A percentile compares a stretch with the other conserved stretches of the same genome.
Conservation (phyloP, 2,797 vertebrate genomes). For the Loris lydekkerianus region DNA sequence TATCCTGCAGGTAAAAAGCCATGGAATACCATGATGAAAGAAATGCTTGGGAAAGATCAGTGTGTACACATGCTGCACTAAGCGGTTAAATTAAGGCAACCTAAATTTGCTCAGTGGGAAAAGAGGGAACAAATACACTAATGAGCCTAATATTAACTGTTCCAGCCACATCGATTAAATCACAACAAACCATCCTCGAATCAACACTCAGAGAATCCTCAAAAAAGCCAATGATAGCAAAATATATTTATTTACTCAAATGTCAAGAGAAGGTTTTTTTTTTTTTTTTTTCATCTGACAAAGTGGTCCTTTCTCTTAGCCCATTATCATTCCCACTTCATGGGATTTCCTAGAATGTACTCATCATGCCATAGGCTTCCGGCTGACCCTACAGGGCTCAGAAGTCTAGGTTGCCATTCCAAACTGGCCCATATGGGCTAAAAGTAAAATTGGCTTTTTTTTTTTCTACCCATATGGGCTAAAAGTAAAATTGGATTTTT, state of each 20-base stretch:
- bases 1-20: not conserved
- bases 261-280: not conserved
- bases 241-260: slow-evolving; percentile 16
- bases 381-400: not conserved
- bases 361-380: not conserved
- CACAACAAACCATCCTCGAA: slow-evolving; percentile 11
- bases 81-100: not conserved
- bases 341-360: not conserved
- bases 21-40: not conserved
- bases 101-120: slow-evolving; percentile 36
- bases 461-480: not conserved
- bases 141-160: slow-evolving; percentile 27
- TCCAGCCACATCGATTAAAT: slow-evolving; percentile 22
- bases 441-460: not conserved
- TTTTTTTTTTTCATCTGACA: not conserved
- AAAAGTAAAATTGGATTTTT: not conserved
- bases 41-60: not conserved
- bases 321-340: not conserved
- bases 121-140: slow-evolving; percentile 33
- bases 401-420: not conserved
- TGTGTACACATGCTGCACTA: not conserved
- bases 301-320: not conserved
- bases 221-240: slow-evolving; percentile 5
- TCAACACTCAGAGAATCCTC: not conserved
- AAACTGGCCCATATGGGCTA: not conserved